These are phyloP conservation scores for Danio jaintianensis DNA, from an alignment of 2,797 vertebrate species.

Conservation along the genomic window DNA sequence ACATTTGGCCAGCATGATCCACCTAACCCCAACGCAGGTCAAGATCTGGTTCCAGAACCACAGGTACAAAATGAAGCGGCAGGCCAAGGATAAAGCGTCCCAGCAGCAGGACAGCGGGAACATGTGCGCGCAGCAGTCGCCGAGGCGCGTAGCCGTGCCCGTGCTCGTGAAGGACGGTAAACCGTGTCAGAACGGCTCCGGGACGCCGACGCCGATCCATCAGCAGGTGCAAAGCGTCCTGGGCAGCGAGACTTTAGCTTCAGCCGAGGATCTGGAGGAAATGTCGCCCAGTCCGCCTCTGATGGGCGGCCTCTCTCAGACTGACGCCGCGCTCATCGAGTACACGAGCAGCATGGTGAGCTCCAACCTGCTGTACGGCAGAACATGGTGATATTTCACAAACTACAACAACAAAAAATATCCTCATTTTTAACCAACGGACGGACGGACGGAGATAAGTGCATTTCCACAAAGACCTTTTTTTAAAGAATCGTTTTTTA, in stretches of 20 bases:
- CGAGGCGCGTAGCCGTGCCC: constrained; percentile 80
- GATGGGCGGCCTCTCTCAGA: constrained; percentile 77
- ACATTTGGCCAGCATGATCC: constrained; percentile 91
- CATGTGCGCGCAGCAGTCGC: constrained; percentile 73
- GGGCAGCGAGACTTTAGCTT: constrained; percentile 66
- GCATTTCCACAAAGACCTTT: constrained; percentile 13
- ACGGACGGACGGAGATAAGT: constrained; percentile 17
- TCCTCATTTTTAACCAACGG: neutral
- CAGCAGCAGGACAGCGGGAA: constrained; percentile 76
- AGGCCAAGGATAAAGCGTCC: constrained; percentile 88
- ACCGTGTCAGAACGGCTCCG: constrained; percentile 79
- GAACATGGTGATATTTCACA: constrained; percentile 85
- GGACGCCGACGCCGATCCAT: constrained; percentile 68
- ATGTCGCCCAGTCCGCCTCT: constrained; percentile 87
- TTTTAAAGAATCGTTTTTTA: neutral
- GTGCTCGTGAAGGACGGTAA: constrained; percentile 87
- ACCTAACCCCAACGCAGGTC: constrained; percentile 93
- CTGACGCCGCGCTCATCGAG: constrained; percentile 87
- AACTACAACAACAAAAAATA: neutral
- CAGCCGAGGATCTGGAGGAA: constrained; percentile 83
- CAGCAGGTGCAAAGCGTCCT: constrained; percentile 56
- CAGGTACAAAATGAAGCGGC: constrained; percentile 94
- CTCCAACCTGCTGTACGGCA: constrained; percentile 89
- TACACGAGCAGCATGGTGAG: constrained; percentile 86
- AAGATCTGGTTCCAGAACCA: constrained; percentile 99